phyloP scores from a whole-genome alignment of 2,888 invertebrate genomes.

The Subacronicta megacephala region DNA sequence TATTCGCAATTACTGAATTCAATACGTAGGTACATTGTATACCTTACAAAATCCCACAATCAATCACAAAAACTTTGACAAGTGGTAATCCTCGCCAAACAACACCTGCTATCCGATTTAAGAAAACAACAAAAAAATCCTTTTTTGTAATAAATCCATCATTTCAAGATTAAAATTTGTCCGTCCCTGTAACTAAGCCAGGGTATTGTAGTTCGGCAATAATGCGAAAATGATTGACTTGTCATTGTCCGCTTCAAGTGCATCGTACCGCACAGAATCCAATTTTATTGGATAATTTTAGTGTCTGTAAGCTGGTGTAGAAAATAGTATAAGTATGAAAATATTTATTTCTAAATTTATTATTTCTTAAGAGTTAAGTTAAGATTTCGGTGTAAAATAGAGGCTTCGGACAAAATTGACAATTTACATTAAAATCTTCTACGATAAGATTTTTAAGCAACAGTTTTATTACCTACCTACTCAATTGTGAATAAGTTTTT shows the following conservation, averaged over 20 bases:
- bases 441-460: too few relatives aligned
- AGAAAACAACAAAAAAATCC: constrained; percentile 10
- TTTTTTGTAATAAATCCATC: constrained; percentile 64
- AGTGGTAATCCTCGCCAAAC: constrained; percentile 49
- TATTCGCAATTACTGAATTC: constrained; percentile 38
- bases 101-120: constrained; percentile 56
- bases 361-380: too few relatives aligned
- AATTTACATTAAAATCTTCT: too few relatives aligned
- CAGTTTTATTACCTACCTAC: too few relatives aligned
- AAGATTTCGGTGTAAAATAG: too few relatives aligned
- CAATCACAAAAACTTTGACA: constrained; percentile 56
- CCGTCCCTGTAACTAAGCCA: constrained; percentile 52
- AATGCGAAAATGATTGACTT: constrained; percentile 81
- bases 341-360: constrained; percentile 23
- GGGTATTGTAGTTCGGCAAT: constrained; percentile 69
- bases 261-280: constrained; percentile 71
- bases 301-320: constrained; percentile 51
- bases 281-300: constrained; percentile 80
- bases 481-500: too few relatives aligned
- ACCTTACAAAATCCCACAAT: constrained; percentile 52
- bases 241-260: constrained; percentile 62
- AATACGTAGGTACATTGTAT: too few relatives aligned
- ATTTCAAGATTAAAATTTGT: constrained; percentile 68
- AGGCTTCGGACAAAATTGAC: too few relatives aligned
- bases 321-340: constrained; percentile 45